Conservation (phyloP, 2,888 invertebrate species). For the Alloscopus bannaensis region DNA sequence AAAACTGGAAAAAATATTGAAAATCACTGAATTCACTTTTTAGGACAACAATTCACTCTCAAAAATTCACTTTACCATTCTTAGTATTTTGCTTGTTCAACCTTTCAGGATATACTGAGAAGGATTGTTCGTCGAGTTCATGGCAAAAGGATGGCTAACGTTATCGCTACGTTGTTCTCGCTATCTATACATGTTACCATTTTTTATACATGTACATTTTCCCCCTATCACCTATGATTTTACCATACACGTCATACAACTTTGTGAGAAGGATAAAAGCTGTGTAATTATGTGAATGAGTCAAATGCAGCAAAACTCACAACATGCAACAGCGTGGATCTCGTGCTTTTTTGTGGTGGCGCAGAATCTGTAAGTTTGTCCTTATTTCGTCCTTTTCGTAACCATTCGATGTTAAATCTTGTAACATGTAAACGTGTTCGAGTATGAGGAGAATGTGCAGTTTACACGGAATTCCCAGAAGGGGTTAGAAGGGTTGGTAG, state of each 20-base stretch:
- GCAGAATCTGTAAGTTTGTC: not conserved
- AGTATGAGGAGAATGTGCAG: no score
- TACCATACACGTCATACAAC: no score
- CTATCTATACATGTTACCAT: not conserved
- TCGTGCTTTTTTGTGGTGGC: not conserved
- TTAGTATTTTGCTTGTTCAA: constrained; percentile 42
- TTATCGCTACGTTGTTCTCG: constrained; percentile 14
- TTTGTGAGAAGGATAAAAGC: not conserved
- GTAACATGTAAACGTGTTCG: no score
- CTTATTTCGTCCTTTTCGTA: not conserved
- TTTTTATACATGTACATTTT: no score
- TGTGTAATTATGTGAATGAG: constrained; percentile 2
- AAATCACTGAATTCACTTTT: not conserved
- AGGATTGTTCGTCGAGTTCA: constrained; percentile 34
- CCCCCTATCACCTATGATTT: no score
- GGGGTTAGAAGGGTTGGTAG: no score
- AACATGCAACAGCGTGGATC: not conserved
- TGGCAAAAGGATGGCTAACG: constrained; percentile 27
- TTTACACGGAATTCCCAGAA: no score
- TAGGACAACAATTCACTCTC: not conserved
- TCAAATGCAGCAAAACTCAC: not conserved
- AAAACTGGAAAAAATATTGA: constrained; percentile 14
- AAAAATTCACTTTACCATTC: constrained; percentile 42
- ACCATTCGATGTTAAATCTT: not conserved
- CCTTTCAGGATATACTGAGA: constrained; percentile 54